Evolutionary conservation across 1,140 invertebrate genomes (phyloP).

Genomic region (Telenomus remus): DNA sequence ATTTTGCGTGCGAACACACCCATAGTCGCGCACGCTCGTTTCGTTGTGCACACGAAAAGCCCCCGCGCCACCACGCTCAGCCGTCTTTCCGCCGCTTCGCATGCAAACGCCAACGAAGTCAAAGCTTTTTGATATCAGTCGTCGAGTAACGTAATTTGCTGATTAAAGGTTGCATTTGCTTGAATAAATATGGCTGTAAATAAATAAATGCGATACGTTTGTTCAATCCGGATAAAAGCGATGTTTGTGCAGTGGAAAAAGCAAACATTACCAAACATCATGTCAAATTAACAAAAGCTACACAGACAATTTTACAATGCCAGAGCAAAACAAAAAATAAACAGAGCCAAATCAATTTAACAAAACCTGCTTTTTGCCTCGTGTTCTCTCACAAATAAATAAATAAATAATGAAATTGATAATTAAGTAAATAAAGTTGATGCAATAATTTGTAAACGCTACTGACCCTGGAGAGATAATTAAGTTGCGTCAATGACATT

Average conservation of each 20-base stretch:
- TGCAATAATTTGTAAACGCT: no score
- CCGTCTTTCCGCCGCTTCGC: constrained; percentile 9
- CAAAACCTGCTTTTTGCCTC: no score
- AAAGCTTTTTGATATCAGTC: constrained; percentile 33
- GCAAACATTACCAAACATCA: neutral
- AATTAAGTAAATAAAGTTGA: no score
- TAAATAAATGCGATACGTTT: constrained; percentile 21
- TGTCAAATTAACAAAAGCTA: neutral
- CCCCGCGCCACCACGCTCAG: neutral
- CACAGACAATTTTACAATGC: neutral
- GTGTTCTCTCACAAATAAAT: neutral
- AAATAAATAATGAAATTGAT: no score
- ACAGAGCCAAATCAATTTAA: neutral
- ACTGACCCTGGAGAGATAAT: no score
- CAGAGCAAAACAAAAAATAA: neutral
- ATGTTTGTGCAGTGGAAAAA: neutral
- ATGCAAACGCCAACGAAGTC: constrained; percentile 22
- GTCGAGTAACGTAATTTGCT: constrained; percentile 26
- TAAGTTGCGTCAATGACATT: no score
- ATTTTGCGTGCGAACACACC: constrained; percentile 2
- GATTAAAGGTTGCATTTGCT: constrained; percentile 29
- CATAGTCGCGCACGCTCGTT: neutral
- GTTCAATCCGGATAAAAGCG: neutral
- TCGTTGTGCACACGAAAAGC: neutral
- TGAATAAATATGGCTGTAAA: constrained; percentile 15